Conservation (phyloP, 2,888 invertebrate species). For the Pterobdella sp. region DNA sequence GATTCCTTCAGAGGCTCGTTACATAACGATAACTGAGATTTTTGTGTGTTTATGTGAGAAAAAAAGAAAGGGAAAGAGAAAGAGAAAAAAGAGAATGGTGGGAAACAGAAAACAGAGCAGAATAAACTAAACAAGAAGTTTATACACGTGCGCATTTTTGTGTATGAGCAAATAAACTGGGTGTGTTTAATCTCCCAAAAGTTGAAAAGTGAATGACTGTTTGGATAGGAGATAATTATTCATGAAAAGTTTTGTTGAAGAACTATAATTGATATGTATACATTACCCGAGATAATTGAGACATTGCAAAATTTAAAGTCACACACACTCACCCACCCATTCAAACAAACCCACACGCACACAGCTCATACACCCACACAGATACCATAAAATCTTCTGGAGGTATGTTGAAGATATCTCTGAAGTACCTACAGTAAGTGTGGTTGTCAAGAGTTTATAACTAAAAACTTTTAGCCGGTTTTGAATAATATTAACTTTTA, state of each 20-base stretch:
- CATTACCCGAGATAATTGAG: neutral
- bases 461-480: too few species aligned
- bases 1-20: constrained; percentile 85
- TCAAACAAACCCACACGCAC: neutral
- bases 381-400: constrained; percentile 97
- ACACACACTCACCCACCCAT: neutral
- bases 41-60: neutral
- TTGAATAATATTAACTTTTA: neutral
- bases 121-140: neutral
- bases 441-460: too few species aligned
- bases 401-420: constrained; percentile 95
- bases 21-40: constrained; percentile 83
- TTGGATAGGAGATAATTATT: too few species aligned
- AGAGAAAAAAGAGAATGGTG: neutral
- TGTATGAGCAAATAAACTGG: too few species aligned
- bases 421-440: constrained; percentile 66
- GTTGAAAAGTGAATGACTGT: too few species aligned
- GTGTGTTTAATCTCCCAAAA: too few species aligned
- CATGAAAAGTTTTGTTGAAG: too few species aligned
- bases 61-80: neutral
- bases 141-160: too few species aligned
- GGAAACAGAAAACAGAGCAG: neutral
- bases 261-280: too few species aligned
- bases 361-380: constrained; percentile 1
- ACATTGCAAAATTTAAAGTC: neutral